Evolutionary conservation across 2,797 vertebrate genomes (phyloP).

Genomic region (Chromobotia macracanthus): DNA sequence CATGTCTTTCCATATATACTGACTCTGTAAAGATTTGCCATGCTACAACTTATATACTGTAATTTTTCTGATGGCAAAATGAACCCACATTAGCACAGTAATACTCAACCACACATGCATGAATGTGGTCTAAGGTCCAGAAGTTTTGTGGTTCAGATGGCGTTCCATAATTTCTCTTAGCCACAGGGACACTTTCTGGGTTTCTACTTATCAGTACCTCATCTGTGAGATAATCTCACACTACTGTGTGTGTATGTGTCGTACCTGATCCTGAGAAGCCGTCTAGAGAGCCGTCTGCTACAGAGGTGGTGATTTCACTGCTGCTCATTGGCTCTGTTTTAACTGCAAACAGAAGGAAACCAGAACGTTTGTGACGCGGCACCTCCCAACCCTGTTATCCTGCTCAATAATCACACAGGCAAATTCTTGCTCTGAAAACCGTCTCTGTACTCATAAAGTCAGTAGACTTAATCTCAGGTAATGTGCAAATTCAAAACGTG

Average conservation of each 20-base stretch:
- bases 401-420: slow-evolving; percentile 31
- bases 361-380: slow-evolving; percentile 60
- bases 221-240: slow-evolving; percentile 69
- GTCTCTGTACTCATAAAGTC: slow-evolving; percentile 27
- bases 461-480: slow-evolving; percentile 10
- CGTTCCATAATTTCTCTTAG: slow-evolving; percentile 34
- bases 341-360: slow-evolving; percentile 86
- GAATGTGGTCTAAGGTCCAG: not conserved
- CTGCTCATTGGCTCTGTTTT: slow-evolving; percentile 99
- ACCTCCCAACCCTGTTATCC: not conserved
- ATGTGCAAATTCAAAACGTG: slow-evolving; percentile 12
- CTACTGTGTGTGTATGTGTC: slow-evolving; percentile 57
- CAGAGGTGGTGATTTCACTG: slow-evolving; percentile 91
- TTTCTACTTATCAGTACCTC: slow-evolving; percentile 65
- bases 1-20: not conserved
- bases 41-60: no score
- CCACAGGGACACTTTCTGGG: slow-evolving; percentile 62
- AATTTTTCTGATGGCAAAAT: not conserved
- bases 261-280: slow-evolving; percentile 99
- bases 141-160: not conserved
- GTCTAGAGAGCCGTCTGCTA: slow-evolving; percentile 96
- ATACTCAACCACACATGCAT: not conserved
- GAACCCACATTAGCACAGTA: not conserved
- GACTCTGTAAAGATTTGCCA: not conserved
- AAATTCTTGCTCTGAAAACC: slow-evolving; percentile 35